Base-by-base conservation (phyloP, 92 coral and sea anemone genomes). In the Epizoanthus illoricatus region DNA sequence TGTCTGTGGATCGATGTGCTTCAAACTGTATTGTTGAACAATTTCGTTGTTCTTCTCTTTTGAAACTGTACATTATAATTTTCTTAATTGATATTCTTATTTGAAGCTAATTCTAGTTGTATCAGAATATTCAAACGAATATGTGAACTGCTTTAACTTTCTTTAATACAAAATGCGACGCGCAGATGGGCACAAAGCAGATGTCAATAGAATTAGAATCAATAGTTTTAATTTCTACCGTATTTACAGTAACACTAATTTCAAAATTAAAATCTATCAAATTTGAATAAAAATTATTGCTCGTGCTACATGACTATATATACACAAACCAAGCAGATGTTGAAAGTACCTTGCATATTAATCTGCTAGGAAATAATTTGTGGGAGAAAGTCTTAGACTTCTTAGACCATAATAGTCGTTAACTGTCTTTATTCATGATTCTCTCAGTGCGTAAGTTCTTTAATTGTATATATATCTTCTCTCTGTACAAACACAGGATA, bases 251-350 rank as follows among this genome's bases (percentile, higher is more conserved):
- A 28, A 55, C 65, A 57, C 65, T 74, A 55, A 74, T 74, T 74
- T 74, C 49, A 17, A 74, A 74, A 68, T 57, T 57, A 28, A 74
- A 52, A 74, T 54, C 65, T 74, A 74, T 74, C 61, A 57, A 18
- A 45, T 55, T 28, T 12, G 59, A 56, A 49, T 49, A 49, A 49
- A 17, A 16, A 57, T 52, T 68, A 43, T 16, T 68, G 40, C 49
- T 39, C 7, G 80, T 13, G 13, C 63, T 74, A 21, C 16, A 23
- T 55, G 42, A 55, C 41, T 23, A 2, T 42, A 56, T 64, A 23
- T 56, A 21, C 52, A 49, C 56, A 49, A 49, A 49, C 56, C 21
- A 56, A 74, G 24, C 58, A 71, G 76, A 5, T 71, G 59, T n/a
- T 16, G 59, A 47, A 43, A 71, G 11, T 18, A 20, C 59, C 19